Evolutionary conservation across 2,113 vertebrate species (phyloP), one percentile per base, ranked within the genome.

Genomic region (Tympanuchus pallidicinctus): DNA sequence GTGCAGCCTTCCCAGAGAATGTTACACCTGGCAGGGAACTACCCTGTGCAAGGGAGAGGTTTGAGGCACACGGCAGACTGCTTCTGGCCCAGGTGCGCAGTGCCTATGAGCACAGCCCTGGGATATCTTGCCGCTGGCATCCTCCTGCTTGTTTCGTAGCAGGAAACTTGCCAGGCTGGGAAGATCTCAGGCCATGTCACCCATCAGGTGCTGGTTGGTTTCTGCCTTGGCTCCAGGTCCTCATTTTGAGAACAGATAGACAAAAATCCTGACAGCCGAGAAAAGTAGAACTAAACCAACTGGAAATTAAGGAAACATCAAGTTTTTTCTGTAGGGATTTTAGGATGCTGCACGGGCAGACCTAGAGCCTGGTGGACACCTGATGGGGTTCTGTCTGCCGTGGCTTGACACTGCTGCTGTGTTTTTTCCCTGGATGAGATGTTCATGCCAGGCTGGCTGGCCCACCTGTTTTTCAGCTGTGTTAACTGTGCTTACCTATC

Each of bases 381-480:
- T 48, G 19, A 0, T 27, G 36, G 67, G 34, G 8, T 24, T 65
- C n/a, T 79, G 48, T 22, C 40, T 80, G 63, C 45, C 65, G 17
- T 0, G 0, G 22, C 30, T 6, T 69, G 43, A 60, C 2, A 1
- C 21, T 82, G 77, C 48, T n/a, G 14, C 28, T 5, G 21, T 1
- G 1, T 66, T 93, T 73, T 81, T 32, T 75, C 61, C 24, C 38
- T 48, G 4, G 5, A 15, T 48, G 27, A 5, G 1, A 34, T 0
- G 0, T n/a, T 70, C 43, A 30, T 69, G 47, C 43, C 57, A 0
- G 2, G 10, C 56, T 83, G 60, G 19, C 4, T 0, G 0, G 28
- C n/a, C 40, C n/a, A 30, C 36, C 22, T 0, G 0, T 60, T 38
- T 72, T 78, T 79, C 56, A 86, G 38, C 56, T 0, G 0, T 34